Base-by-base conservation (phyloP, 2,888 invertebrate species). In the Leptura quadrifasciata region DNA sequence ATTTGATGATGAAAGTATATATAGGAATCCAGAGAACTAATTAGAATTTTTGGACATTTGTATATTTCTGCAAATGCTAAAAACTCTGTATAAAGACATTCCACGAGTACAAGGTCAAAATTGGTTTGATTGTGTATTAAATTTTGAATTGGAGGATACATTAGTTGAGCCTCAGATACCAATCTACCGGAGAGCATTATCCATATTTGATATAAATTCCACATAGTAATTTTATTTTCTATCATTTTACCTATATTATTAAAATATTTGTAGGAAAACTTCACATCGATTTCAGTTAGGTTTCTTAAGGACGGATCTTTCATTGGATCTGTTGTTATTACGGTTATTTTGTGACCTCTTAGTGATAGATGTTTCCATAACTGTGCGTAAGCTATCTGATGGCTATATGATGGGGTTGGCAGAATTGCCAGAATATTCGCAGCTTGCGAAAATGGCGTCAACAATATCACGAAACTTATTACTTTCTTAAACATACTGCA, bases 101-200 rank as follows among this genome's bases (percentile, higher is more conserved):
- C 84, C 2, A 77, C 74, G 2, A 85, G 76, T 0, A 85, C 68
- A 9, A 85, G 31, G 73, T 85, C 84, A 58, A 83, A 85, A 1
- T 78, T 63, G 21, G 63, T 72, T 18, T 65, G 35, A 24, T 60
- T 17, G 58, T 73, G 20, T 20, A 69, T n/a, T 18, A 69, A 39
- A 21, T 57, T 18, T 21, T 58, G 69, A 20, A 35, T 6, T 0
- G 15, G n/a, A 47, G 47, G 47, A n/a, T 47, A n/a, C 5, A 2
- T n/a, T n/a, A 39, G 12, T 3, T 39, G 39, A 1, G 39, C 10
- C 39, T 39, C 39, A 1, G 12, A 0, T 6, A 39, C n/a, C n/a
- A n/a, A n/a, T n/a, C n/a, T n/a, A n/a, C n/a, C n/a, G n/a, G n/a
- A n/a, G n/a, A n/a, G n/a, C n/a, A n/a, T n/a, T n/a, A n/a, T n/a